A percentile compares a stretch with the other conserved stretches of the same genome.
These are phyloP conservation scores for Drymodes brunneopygia DNA, from an alignment of 2,113 vertebrate species.

Conservation along the genomic window DNA sequence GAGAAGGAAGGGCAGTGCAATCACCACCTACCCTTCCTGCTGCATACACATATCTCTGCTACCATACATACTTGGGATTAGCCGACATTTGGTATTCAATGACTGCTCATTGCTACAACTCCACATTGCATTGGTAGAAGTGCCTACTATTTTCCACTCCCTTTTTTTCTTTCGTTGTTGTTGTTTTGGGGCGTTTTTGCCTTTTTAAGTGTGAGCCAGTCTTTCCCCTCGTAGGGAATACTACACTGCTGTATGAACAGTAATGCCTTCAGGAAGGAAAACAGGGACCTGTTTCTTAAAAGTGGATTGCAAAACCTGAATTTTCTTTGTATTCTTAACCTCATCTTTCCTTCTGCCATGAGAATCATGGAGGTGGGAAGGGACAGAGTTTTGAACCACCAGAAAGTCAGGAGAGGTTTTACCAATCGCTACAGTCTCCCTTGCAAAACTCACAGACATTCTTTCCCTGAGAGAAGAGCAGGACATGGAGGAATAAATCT, in stretches of 20 bases:
- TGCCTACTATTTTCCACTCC: not conserved
- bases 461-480: not conserved
- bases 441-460: not conserved
- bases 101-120: not conserved
- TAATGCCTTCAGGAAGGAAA: not conserved
- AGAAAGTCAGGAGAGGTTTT: not conserved
- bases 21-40: not conserved
- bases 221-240: not conserved
- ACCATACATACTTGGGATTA: not conserved
- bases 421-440: not conserved
- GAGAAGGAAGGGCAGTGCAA: not conserved
- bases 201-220: not conserved
- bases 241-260: not conserved
- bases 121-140: not conserved
- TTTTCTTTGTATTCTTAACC: not conserved
- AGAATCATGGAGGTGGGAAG: not conserved
- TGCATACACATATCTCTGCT: not conserved
- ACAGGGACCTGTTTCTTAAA: not conserved
- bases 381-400: not conserved
- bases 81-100: not conserved
- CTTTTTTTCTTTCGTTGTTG: not conserved
- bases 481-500: fast-evolving
- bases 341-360: not conserved
- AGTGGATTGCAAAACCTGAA: not conserved
- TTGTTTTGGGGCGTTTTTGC: not conserved